Evolutionary conservation across 2,888 invertebrate species (phyloP).

Genomic region (Byasa hedistus): DNA sequence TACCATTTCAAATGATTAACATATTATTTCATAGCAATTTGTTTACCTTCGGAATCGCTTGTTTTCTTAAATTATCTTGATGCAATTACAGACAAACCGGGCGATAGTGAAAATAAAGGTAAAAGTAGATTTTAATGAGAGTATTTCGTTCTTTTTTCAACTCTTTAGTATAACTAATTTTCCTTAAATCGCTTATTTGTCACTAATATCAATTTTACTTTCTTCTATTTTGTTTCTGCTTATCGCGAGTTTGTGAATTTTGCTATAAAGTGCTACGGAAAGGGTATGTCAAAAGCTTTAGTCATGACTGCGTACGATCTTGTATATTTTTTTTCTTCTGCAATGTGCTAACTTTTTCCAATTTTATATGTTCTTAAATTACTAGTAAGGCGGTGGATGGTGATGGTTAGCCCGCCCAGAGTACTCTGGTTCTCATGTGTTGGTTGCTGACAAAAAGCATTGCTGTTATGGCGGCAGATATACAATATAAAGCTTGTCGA

Average conservation of each 20-base stretch:
- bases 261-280: no score
- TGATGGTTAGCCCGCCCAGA: no score
- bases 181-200: constrained; percentile 14
- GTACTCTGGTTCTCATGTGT: no score
- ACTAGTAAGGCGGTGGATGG: no score
- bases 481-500: no score
- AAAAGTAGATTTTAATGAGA: constrained; percentile 43
- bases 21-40: background rate
- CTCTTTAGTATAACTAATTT: constrained; percentile 18
- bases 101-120: constrained; percentile 70
- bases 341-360: no score
- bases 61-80: background rate
- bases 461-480: no score
- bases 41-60: background rate
- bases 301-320: no score
- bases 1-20: background rate
- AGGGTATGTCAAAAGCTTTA: no score
- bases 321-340: no score
- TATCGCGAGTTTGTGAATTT: background rate
- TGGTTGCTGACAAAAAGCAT: no score
- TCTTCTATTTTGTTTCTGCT: background rate
- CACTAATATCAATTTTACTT: constrained; percentile 13
- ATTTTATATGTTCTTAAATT: no score
- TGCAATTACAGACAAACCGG: constrained; percentile 67
- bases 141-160: constrained; percentile 37